Evolutionary conservation across 2,113 vertebrate species (phyloP), one percentile per base, ranked within the genome.

Genomic region (Nematolebias whitei): DNA sequence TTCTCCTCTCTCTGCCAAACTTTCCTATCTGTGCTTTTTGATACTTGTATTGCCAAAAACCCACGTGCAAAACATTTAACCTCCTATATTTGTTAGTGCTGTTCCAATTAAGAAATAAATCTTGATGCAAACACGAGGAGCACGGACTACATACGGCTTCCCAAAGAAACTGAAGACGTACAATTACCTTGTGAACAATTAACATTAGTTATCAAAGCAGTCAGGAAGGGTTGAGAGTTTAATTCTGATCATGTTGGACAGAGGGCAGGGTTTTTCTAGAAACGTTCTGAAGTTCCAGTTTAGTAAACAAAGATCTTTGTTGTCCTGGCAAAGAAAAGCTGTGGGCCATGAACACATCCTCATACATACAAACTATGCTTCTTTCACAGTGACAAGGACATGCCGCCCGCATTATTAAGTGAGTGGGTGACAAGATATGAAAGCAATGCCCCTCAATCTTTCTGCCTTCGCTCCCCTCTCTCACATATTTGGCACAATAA

Each of bases 351-450:
- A 83, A 68, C 57, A 79, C 76, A 84, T 60, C 69, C 71, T 71
- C 71, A 83, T 62, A 50, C 63, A 86, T 78, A 50, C 39, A 59
- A 76, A 78, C 56, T 78, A 23, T 29, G 70, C 74, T 61, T 71
- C 70, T 43, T 66, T 68, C 23, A 26, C 15, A 63, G 55, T 47
- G 60, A 41, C 68, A 53, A 23, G 54, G 51, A 57, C 80, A 82
- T 68, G 68, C 50, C 12, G 52, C 0, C 35, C n/a, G 61, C 68
- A 67, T 80, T 86, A 76, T 88, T 58, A 20, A 71, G 40, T 10
- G 71, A 74, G 85, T 81, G 78, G 85, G 85, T 74, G 82, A 79
- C 65, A 62, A 85, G 80, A 82, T 78, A 87, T 74, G 84, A 82
- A 79, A 84, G 82, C 61, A 73, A 82, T 82, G 74, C 62, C 70